Evolutionary conservation across 2,113 vertebrate genomes (phyloP).

Genomic region (Manacus vitellinus): DNA sequence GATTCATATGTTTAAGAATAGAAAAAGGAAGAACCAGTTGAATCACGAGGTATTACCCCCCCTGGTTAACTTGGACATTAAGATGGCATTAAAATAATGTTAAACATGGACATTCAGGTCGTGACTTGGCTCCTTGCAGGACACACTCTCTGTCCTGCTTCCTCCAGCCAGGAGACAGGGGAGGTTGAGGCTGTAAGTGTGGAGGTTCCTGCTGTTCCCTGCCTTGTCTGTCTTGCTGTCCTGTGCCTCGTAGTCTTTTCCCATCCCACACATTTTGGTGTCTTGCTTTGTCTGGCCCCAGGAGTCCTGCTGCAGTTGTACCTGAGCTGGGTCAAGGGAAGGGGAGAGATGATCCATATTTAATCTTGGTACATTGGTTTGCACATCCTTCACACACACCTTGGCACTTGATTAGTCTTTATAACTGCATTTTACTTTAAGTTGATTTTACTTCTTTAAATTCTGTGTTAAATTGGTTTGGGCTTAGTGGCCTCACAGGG

Average conservation of each 20-base stretch:
- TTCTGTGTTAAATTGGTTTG: not conserved
- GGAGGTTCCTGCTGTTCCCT: not conserved
- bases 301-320: not conserved
- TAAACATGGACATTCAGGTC: not conserved
- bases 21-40: not conserved
- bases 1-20: not conserved
- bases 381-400: not conserved
- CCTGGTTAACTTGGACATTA: not conserved
- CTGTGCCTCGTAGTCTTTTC: rapidly evolving
- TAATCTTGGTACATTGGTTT: not conserved
- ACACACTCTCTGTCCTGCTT: not conserved
- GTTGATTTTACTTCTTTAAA: not conserved
- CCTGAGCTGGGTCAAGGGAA: not conserved
- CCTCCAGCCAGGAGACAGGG: not conserved
- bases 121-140: not conserved
- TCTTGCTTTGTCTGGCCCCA: not conserved
- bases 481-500: not conserved
- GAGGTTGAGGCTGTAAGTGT: not conserved
- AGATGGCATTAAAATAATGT: not conserved
- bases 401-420: not conserved
- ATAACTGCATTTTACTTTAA: not conserved
- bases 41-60: not conserved
- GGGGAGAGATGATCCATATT: not conserved
- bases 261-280: rapidly evolving
- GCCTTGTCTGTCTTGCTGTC: not conserved